These are phyloP conservation scores for Hydraecia micacea DNA, from an alignment of 2,888 invertebrate species.

Conservation along the genomic window DNA sequence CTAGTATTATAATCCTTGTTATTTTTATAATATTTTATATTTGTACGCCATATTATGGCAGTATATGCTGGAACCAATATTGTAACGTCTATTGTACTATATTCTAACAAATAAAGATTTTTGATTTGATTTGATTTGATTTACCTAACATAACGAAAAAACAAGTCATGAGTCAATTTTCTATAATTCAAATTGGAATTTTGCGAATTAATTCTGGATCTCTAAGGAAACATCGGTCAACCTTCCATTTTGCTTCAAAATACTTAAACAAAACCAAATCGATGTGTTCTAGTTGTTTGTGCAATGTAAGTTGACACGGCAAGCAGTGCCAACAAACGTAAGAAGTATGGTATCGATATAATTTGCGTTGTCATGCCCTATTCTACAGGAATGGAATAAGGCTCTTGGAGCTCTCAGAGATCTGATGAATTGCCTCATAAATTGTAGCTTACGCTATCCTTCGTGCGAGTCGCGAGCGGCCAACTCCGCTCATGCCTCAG, in stretches of 20 bases:
- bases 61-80: too few relatives aligned
- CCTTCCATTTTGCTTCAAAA: background rate
- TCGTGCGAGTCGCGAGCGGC: conserved; percentile 66
- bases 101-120: too few relatives aligned
- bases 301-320: conserved; percentile 27
- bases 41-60: too few relatives aligned
- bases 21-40: too few relatives aligned
- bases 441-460: conserved; percentile 76
- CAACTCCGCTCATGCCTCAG: conserved; percentile 67
- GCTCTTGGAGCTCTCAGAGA: conserved; percentile 72
- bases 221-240: background rate
- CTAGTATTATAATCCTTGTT: too few relatives aligned
- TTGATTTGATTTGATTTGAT: too few relatives aligned
- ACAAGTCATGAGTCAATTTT: background rate
- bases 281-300: background rate
- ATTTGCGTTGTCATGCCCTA: conserved; percentile 67
- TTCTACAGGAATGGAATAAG: conserved; percentile 69
- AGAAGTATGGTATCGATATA: conserved; percentile 66
- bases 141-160: background rate
- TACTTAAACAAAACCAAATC: background rate
- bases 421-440: conserved; percentile 81
- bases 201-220: background rate
- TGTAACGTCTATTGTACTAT: too few relatives aligned
- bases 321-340: conserved; percentile 51
- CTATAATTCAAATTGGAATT: background rate